phyloP scores from a whole-genome alignment of 2,888 invertebrate species.

The Drosophila anomalipes region DNA sequence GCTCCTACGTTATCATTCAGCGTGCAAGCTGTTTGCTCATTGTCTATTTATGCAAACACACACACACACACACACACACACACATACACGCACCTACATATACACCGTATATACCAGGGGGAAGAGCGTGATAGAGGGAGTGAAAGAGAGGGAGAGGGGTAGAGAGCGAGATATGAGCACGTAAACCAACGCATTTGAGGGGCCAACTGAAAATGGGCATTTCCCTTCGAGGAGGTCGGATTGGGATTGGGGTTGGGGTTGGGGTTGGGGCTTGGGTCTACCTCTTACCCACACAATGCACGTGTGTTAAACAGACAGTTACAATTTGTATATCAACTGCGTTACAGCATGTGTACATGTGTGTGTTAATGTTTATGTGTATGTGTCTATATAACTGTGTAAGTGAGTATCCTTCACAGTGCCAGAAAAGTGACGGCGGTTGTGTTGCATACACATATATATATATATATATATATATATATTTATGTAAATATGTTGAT shows the following conservation, averaged over 20 bases:
- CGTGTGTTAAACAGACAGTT: conserved; percentile 73
- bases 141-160: not conserved
- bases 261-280: conserved; percentile 7
- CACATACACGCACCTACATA: conserved; percentile 9
- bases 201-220: conserved; percentile 44
- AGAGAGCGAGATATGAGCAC: conserved; percentile 58
- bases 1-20: conserved; percentile 77
- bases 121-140: conserved; percentile 7
- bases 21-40: conserved; percentile 81
- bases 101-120: conserved; percentile 3
- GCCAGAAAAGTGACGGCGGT: conserved; percentile 57
- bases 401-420: conserved; percentile 34
- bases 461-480: not conserved
- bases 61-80: conserved; percentile 44
- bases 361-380: not conserved
- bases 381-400: conserved; percentile 21
- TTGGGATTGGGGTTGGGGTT: not conserved
- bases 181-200: conserved; percentile 67
- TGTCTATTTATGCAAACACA: conserved; percentile 80
- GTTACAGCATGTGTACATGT: conserved; percentile 24
- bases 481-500: conserved; percentile 65
- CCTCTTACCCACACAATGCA: conserved; percentile 50
- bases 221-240: not conserved
- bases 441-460: conserved; percentile 20
- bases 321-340: conserved; percentile 77